A percentile compares a stretch with the other conserved stretches of the same genome.
These are phyloP conservation scores for Galago senegalensis DNA, from an alignment of 2,797 vertebrate species.

Conservation along the genomic window DNA sequence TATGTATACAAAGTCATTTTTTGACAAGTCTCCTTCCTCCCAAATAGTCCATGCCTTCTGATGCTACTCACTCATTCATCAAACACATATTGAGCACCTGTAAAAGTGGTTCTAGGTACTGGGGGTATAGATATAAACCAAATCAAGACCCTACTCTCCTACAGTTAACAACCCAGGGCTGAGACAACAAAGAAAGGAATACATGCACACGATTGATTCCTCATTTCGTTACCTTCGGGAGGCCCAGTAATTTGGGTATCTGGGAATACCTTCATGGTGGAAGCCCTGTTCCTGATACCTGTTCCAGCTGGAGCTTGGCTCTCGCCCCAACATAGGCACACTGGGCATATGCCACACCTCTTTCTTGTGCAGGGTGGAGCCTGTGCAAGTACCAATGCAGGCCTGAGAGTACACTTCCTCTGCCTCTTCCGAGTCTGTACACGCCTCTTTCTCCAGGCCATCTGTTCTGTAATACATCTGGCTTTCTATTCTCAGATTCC, in stretches of 20 bases:
- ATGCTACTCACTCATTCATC: neutral
- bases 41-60: neutral
- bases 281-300: neutral
- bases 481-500: neutral
- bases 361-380: too few species aligned
- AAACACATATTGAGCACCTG: accelerated
- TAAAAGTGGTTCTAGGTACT: neutral
- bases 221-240: neutral
- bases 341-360: neutral
- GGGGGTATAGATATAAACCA: neutral
- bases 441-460: neutral
- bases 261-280: neutral
- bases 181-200: too few species aligned
- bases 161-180: neutral
- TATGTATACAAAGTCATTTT: accelerated
- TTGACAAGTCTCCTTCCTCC: neutral
- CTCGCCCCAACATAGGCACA: accelerated
- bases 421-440: too few species aligned
- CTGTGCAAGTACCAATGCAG: too few species aligned
- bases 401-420: neutral
- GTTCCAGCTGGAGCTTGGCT: neutral
- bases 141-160: neutral
- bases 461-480: neutral
- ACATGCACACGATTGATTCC: accelerated
- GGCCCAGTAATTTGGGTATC: neutral